A percentile compares a stretch with the other conserved stretches of the same genome.
These are phyloP conservation scores for Taenioides sp. DNA, from an alignment of 2,797 vertebrate species.

Conservation along the genomic window DNA sequence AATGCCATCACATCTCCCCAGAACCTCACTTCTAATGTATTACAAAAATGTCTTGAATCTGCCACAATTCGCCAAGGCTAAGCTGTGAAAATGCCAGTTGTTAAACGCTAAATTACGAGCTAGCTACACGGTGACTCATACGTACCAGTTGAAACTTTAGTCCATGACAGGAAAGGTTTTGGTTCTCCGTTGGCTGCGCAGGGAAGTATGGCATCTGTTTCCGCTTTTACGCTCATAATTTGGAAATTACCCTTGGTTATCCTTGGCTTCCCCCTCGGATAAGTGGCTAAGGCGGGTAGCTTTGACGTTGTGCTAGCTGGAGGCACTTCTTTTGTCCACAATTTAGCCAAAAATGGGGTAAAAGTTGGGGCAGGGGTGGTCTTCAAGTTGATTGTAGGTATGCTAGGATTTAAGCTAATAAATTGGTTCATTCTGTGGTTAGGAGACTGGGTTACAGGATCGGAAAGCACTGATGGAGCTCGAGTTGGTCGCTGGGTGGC, in stretches of 20 bases:
- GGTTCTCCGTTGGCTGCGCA: conserved; percentile 85
- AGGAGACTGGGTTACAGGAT: conserved; percentile 26
- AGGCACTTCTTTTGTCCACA: conserved; percentile 29
- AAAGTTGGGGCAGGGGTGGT: conserved; percentile 16
- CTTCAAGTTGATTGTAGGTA: neutral
- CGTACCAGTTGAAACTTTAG: conserved; percentile 88
- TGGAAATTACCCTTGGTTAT: conserved; percentile 71
- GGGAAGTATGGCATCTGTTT: conserved; percentile 80
- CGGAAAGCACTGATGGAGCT: neutral
- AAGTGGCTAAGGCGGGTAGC: conserved; percentile 54
- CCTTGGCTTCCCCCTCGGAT: conserved; percentile 71
- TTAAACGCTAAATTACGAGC: conserved; percentile 1
- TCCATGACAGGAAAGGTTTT: conserved; percentile 87
- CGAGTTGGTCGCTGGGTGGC: neutral
- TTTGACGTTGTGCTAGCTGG: conserved; percentile 38
- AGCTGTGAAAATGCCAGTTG: neutral
- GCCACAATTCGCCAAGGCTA: neutral
- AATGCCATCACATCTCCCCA: neutral
- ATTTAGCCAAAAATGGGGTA: conserved; percentile 17
- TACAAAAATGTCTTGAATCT: neutral
- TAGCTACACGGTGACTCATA: conserved; percentile 31
- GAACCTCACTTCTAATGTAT: neutral
- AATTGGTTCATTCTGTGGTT: conserved; percentile 39
- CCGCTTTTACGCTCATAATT: conserved; percentile 77
- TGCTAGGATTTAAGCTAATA: conserved; percentile 25